phyloP scores from a whole-genome alignment of 2,888 invertebrate genomes.

The Conchocele bisecta region DNA sequence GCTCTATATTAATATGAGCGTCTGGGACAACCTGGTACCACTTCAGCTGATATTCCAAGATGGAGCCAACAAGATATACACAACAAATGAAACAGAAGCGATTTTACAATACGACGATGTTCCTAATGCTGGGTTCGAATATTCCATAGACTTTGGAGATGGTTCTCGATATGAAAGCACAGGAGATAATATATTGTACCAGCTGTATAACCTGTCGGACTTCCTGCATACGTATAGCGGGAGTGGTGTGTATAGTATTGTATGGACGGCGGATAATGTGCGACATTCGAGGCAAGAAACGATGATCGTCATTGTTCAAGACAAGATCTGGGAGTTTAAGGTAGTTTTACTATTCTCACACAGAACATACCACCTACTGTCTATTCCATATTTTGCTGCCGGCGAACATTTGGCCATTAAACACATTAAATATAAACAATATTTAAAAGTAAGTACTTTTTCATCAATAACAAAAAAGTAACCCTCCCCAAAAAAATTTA shows the following conservation, averaged over 20 bases:
- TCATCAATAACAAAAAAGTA: too few relatives aligned
- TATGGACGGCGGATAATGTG: background rate
- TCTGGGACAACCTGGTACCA: conserved; percentile 45
- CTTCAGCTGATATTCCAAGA: conserved; percentile 22
- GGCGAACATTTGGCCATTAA: too few relatives aligned
- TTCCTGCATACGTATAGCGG: background rate
- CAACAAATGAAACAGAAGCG: conserved; percentile 45
- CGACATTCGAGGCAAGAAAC: background rate
- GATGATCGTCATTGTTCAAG: background rate
- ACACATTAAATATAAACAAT: too few relatives aligned
- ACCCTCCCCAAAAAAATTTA: too few relatives aligned
- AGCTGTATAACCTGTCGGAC: background rate
- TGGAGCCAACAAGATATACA: conserved; percentile 23
- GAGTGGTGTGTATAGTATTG: background rate
- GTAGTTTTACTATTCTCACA: background rate
- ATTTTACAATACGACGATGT: conserved; percentile 35
- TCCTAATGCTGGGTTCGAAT: conserved; percentile 45
- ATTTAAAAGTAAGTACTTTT: too few relatives aligned
- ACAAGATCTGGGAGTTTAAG: background rate
- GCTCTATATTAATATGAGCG: conserved; percentile 5
- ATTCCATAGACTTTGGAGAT: conserved; percentile 33
- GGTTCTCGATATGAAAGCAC: background rate
- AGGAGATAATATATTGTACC: conserved; percentile 3
- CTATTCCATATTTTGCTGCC: too few relatives aligned
- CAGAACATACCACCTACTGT: too few relatives aligned